Evolutionary conservation across 2,888 invertebrate species (phyloP), one percentile per base, ranked within the genome.

Genomic region (Leptopilina myrica): DNA sequence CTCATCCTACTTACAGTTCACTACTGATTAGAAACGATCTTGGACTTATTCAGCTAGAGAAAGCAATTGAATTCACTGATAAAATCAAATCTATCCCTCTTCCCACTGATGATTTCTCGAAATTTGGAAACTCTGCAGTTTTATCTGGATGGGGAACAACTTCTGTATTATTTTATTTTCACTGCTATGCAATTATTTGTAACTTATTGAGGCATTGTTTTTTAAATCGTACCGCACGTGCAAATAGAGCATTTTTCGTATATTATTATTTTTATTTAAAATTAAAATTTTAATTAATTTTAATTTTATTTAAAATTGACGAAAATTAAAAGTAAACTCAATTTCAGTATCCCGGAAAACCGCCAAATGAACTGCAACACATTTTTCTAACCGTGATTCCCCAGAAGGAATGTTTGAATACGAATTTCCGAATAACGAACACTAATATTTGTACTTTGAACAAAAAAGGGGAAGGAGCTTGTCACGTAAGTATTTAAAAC

Each of bases 391-490:
- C 92, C 77, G 92, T 93, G 33, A 92, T 92, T 43, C 87, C 90
- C 9, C 94, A 94, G 85, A 92, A 92, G 81, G 84, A 89, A 5
- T 90, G 92, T 75, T 92, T 92, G 86, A 87, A 78, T 15, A 82
- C 86, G 11, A 92, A 93, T 82, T 92, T 93, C 84, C 92, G 92
- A 0, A 92, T 94, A 0, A 92, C 90, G 83, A 91, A 91, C 5
- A 89, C 91, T 0, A 93, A 94, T 87, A 93, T 95, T 83, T 95
- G 95, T 85, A 94, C 95, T 0, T 89, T 94, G 15, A 94, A 94
- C 49, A 93, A 92, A 85, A 87, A 88, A 66, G 95, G 94, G 0
- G 93, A 94, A 91, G 95, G 95, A 0, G 94, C 94, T 82, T 95
- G 94, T 85, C 94, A 94, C 85, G 94, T 94, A 87, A 93, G 94